Evolutionary conservation across 2,888 invertebrate species (phyloP).

Genomic region (Saturnia pavonia): DNA sequence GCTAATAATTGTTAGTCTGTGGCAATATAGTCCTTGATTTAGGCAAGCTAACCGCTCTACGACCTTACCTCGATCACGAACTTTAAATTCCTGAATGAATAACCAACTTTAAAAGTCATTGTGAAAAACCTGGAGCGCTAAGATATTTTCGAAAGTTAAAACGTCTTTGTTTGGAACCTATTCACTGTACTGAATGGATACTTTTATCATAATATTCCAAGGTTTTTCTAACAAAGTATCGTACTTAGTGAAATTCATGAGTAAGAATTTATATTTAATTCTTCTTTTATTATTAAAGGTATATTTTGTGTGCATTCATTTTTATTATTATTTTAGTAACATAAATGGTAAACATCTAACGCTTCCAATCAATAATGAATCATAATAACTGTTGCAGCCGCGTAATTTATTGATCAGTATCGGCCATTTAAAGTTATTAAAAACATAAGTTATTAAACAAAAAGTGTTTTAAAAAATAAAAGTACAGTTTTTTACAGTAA

Average conservation of each 20-base stretch:
- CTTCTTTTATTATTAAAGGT: background rate
- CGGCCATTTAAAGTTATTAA: too few relatives aligned
- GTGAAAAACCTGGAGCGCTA: slow-evolving; percentile 22
- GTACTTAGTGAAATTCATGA: background rate
- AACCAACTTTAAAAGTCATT: slow-evolving; percentile 19
- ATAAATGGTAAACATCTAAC: background rate
- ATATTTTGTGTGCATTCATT: background rate
- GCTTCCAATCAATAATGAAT: background rate
- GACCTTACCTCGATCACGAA: slow-evolving; percentile 46
- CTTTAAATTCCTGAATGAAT: slow-evolving; percentile 30
- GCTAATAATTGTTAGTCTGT: slow-evolving; percentile 28
- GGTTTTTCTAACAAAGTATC: slow-evolving; percentile 12
- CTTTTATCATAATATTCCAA: slow-evolving; percentile 15
- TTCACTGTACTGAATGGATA: slow-evolving; percentile 23
- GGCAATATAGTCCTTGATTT: slow-evolving; percentile 38
- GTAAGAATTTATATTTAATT: background rate
- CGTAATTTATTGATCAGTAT: too few relatives aligned
- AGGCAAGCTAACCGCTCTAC: slow-evolving; percentile 36
- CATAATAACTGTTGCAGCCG: background rate
- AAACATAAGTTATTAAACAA: too few relatives aligned
- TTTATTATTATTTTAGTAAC: background rate
- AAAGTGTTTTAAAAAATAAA: too few relatives aligned
- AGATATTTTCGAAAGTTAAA: slow-evolving; percentile 27
- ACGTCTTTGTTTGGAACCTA: slow-evolving; percentile 26
- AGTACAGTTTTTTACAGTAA: too few relatives aligned